Evolutionary conservation across 2,888 invertebrate genomes (phyloP), one percentile per base, ranked within the genome.

Genomic region (Clunio marinus): DNA sequence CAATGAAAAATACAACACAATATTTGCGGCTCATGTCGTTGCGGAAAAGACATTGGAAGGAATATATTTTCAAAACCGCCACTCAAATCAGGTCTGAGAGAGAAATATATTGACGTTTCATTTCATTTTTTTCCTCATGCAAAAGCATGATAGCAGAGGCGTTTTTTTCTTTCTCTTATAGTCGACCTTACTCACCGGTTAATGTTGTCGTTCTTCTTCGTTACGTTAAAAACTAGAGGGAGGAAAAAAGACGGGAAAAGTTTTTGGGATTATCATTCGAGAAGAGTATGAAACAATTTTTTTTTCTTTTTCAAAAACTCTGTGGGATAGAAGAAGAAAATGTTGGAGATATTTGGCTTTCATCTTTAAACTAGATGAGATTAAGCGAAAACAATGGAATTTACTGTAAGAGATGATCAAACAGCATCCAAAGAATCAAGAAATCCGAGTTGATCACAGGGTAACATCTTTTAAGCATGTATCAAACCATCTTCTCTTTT

Each of bases 1-100:
- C 55, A 55, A 66, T 65, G 65, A 66, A 66, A 66, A 66, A 66
- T 66, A 66, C 66, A 66, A 46, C 66, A 66, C 63, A 62, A 62
- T 46, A 65, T 65, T 65, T 65, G 28, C 46, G 46, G 27, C 66
- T 66, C 66, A 55, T 28, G 66, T 22, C 27, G 37, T 45, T 63
- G 63, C 35, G 27, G 28, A n/a, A 32, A 41, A 7, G 27, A 17
- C 25, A 25, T 24, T 13, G 25, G 57, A 24, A 27, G 57, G 27
- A 57, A 51, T 22, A 57, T 25, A 57, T n/a, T 27, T 41, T 4
- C 51, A 10, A 51, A 4, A 17, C 17, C 51, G 10, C 20, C 4
- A 17, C 17, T 4, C 51, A 13, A 15, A n/a, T 41, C 5, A 4
- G 2, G 51, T 51, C 10, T 51, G 51, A 51, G 22, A 20, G 20